Evolutionary conservation across 2,888 invertebrate species (phyloP).

Genomic region (Megalurothrips usitatus): DNA sequence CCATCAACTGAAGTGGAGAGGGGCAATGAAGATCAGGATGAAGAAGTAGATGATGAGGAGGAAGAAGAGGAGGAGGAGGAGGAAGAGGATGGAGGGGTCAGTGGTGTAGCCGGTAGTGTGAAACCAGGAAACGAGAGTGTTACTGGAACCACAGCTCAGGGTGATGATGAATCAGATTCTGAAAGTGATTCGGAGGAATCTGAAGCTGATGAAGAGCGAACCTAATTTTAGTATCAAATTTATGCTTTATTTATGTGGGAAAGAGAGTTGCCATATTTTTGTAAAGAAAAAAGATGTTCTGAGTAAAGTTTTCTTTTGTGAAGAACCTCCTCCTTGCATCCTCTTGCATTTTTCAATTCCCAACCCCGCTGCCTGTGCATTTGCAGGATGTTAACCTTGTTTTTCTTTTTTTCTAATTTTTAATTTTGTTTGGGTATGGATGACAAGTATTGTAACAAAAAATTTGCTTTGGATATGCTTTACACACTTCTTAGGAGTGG

Average conservation of each 20-base stretch:
- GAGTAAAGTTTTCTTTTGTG: too few species aligned
- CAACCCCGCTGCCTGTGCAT: too few species aligned
- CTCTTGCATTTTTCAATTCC: too few species aligned
- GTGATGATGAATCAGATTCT: neutral
- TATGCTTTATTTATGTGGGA: neutral
- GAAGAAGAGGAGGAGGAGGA: slow-evolving; percentile 2
- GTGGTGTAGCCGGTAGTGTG: neutral
- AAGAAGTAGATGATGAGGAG: neutral
- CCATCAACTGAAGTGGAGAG: neutral
- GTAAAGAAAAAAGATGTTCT: too few species aligned
- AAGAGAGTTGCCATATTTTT: neutral
- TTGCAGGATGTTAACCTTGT: too few species aligned
- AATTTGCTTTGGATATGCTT: too few species aligned
- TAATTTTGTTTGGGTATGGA: too few species aligned
- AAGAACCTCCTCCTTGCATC: too few species aligned
- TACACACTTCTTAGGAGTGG: too few species aligned
- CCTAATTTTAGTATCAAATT: neutral
- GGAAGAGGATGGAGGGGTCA: neutral
- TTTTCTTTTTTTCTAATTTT: too few species aligned
- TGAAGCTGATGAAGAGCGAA: neutral
- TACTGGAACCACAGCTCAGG: neutral
- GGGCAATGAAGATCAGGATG: neutral
- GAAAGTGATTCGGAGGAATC: slow-evolving; percentile 2
- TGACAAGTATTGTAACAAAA: too few species aligned
- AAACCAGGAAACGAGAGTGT: neutral